phyloP scores from a whole-genome alignment of 1,140 invertebrate species.

The Drosophila neocordata region DNA sequence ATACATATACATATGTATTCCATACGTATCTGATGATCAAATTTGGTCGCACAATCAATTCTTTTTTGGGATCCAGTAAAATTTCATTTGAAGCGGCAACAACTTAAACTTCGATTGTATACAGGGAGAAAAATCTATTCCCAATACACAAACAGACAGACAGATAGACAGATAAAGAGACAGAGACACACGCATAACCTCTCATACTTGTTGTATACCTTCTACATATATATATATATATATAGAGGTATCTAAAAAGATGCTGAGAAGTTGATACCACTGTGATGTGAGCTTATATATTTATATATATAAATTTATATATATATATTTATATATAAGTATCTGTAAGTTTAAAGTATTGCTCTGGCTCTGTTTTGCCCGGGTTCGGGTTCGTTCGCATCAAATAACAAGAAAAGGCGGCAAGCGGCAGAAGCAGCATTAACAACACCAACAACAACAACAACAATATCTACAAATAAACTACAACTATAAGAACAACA shows the following conservation, averaged over 20 bases:
- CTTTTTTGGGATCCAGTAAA: conserved; percentile 7
- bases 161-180: too few species aligned
- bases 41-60: conserved; percentile 4
- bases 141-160: conserved; percentile 29
- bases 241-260: conserved; percentile 61
- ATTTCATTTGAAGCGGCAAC: background rate
- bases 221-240: conserved; percentile 24
- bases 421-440: background rate
- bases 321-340: conserved; percentile 16
- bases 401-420: conserved; percentile 50
- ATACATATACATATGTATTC: conserved; percentile 5
- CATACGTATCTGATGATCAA: conserved; percentile 30
- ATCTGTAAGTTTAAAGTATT: conserved; percentile 72
- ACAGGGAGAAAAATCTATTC: conserved; percentile 42
- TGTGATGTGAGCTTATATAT: conserved; percentile 48
- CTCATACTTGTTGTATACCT: background rate
- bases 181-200: background rate
- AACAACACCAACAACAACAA: conserved; percentile 32
- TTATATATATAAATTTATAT: conserved; percentile 25
- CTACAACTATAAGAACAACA: conserved; percentile 33
- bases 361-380: conserved; percentile 36
- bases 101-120: conserved; percentile 5
- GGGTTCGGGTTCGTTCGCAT: conserved; percentile 44
- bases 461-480: conserved; percentile 37
- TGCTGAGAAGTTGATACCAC: conserved; percentile 66